Evolutionary conservation across 1,140 invertebrate species (phyloP).

Genomic region (Pogonomyrmex californicus): DNA sequence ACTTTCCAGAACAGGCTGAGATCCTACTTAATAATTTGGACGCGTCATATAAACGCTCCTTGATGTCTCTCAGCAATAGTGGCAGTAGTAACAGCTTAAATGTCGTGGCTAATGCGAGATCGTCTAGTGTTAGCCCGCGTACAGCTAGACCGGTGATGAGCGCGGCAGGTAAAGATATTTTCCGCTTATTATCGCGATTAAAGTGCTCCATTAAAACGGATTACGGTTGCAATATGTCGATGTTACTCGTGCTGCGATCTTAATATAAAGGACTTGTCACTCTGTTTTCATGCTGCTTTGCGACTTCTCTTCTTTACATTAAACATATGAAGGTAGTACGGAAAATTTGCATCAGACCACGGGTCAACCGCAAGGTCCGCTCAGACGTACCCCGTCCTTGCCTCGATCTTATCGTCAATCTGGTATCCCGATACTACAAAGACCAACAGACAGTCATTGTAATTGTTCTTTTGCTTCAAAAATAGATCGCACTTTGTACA

Average conservation of each 20-base stretch:
- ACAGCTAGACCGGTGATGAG: constrained; percentile 82
- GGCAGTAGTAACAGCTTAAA: constrained; percentile 88
- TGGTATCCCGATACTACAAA: constrained; percentile 88
- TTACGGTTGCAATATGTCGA: constrained; percentile 39
- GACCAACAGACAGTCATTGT: constrained; percentile 86
- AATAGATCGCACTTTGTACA: constrained; percentile 37
- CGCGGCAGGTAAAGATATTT: constrained; percentile 79
- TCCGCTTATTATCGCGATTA: not conserved
- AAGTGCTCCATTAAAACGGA: constrained; percentile 9
- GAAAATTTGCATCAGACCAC: constrained; percentile 87
- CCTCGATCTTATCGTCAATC: constrained; percentile 88
- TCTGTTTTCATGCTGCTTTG: constrained; percentile 85
- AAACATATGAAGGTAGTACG: constrained; percentile 87
- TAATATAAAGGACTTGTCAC: constrained; percentile 73
- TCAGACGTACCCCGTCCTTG: constrained; percentile 88
- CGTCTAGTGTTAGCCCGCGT: constrained; percentile 83
- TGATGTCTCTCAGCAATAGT: constrained; percentile 88
- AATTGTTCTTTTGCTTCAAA: constrained; percentile 76
- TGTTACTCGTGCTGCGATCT: constrained; percentile 37
- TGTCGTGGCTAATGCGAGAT: constrained; percentile 78
- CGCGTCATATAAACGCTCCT: constrained; percentile 93
- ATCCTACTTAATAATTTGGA: constrained; percentile 94
- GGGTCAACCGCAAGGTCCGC: constrained; percentile 84
- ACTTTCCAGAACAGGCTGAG: constrained; percentile 97
- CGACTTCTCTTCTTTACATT: constrained; percentile 78